A percentile compares a stretch with the other conserved stretches of the same genome.
These are phyloP conservation scores for Microctenopoma steveboyesi DNA, from an alignment of 2,797 vertebrate species.

Conservation along the genomic window DNA sequence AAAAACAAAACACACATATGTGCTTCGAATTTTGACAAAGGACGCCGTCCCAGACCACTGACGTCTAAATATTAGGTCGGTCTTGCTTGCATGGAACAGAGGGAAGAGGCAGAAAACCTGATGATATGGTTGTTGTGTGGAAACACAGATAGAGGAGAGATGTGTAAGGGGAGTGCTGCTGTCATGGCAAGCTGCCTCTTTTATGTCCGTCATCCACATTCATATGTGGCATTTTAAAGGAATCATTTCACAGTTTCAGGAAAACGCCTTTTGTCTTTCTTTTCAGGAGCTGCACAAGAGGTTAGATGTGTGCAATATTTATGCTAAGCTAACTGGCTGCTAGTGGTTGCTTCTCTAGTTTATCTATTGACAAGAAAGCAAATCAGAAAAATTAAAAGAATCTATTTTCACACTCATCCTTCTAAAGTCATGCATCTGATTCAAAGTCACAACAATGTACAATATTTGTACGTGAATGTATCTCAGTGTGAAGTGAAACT, in stretches of 20 bases:
- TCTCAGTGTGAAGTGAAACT: conserved; percentile 20
- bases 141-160: background rate
- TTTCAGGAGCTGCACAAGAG: background rate
- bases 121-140: conserved; percentile 8
- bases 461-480: conserved; percentile 13
- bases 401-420: too few species aligned
- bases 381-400: too few species aligned
- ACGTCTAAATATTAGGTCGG: conserved; percentile 47
- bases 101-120: background rate
- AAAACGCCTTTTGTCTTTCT: background rate
- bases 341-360: background rate
- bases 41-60: conserved; percentile 39
- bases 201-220: background rate
- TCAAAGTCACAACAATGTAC: too few species aligned
- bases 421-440: too few species aligned
- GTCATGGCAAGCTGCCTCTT: background rate
- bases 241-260: background rate
- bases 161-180: background rate
- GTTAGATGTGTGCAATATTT: too few species aligned
- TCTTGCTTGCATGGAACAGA: conserved; percentile 12
- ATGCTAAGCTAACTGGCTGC: too few species aligned
- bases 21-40: conserved; percentile 66
- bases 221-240: background rate
- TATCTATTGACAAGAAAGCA: too few species aligned
- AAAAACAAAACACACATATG: conserved; percentile 31